These are phyloP conservation scores for Poeciliopsis gracilis DNA, from an alignment of 2,797 vertebrate species.

Conservation along the genomic window DNA sequence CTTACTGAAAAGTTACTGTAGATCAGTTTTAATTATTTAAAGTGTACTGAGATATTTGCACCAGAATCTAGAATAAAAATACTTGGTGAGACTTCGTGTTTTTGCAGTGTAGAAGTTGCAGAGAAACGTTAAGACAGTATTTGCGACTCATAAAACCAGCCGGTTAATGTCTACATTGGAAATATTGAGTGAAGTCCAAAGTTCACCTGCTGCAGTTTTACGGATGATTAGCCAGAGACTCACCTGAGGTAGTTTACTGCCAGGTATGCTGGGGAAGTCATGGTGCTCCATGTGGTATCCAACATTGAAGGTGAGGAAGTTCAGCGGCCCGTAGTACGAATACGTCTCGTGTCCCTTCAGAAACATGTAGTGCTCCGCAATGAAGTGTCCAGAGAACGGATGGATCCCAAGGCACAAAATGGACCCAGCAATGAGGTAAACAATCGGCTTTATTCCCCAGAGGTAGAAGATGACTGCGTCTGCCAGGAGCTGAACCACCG, in stretches of 20 bases:
- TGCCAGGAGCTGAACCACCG: slow-evolving; percentile 81
- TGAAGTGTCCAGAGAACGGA: slow-evolving; percentile 97
- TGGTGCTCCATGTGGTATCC: slow-evolving; percentile 99
- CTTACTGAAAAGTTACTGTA: too few species aligned
- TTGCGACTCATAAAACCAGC: not conserved
- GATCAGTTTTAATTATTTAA: too few species aligned
- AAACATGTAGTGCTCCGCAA: slow-evolving; percentile 98
- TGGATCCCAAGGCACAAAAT: slow-evolving; percentile 93
- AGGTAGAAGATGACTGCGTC: slow-evolving; percentile 84
- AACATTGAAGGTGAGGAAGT: slow-evolving; percentile 95
- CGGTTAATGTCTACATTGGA: not conserved
- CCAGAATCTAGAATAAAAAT: too few species aligned
- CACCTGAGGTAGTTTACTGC: slow-evolving; percentile 93
- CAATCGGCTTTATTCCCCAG: slow-evolving; percentile 90
- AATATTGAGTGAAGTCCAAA: slow-evolving; percentile 20
- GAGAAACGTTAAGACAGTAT: not conserved
- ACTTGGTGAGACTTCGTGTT: too few species aligned
- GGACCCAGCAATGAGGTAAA: slow-evolving; percentile 91
- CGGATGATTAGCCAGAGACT: slow-evolving; percentile 18
- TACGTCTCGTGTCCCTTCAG: slow-evolving; percentile 96
- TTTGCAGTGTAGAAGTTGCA: not conserved
- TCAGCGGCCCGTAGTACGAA: slow-evolving; percentile 95
- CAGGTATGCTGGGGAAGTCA: slow-evolving; percentile 97
- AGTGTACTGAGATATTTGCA: too few species aligned
- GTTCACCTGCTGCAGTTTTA: not conserved